Base-by-base conservation (phyloP, 1,140 invertebrate genomes). In the Aphelenchoides avenae region DNA sequence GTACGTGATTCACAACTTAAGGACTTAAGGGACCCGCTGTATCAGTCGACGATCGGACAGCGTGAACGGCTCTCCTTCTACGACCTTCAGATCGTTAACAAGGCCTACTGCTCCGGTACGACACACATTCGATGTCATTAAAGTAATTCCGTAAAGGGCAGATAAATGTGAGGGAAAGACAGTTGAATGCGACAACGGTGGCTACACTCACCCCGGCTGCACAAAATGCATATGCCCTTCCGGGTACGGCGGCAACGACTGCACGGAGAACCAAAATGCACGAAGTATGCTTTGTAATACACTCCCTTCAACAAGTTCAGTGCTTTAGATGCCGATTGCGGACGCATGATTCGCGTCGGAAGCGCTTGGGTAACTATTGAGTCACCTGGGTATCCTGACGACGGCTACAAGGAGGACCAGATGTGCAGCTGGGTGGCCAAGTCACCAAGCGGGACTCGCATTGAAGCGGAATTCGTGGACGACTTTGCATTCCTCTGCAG, bases 191-290 rank as follows among this genome's bases (percentile, higher is more conserved):
- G 26, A 41, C 3, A 68, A 75, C 36, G 72, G 71, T 29, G 75
- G 75, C 9, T 78, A 78, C 50, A 58, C 66, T 20, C 63, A 78
- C 56, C 76, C 76, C 11, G 42, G 70, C 15, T 76, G 74, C 48
- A 13, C 37, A 9, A 37, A 47, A 7, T 77, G 75, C 56, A 60
- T 70, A 15, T 77, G 75, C 55, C 75, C 75, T 9, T 48, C 57
- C n/a, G 75, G 75, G 7, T 61, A 73, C 13, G 67, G 66, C 3
- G 77, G 76, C n/a, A 47, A 52, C 1, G 48, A 54, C 9, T 77
- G 75, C 55, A 66, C 66, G 30, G 57, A 40, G 20, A 61, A 64
- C 57, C 58, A 75, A 40, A 30, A 54, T 1, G 26, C 73, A 15
- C 58, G 31, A 44, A 74, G 73, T 76, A 22, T 56, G 18, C 13